phyloP scores from a whole-genome alignment of 2,888 invertebrate species.

The Junonia oenone region DNA sequence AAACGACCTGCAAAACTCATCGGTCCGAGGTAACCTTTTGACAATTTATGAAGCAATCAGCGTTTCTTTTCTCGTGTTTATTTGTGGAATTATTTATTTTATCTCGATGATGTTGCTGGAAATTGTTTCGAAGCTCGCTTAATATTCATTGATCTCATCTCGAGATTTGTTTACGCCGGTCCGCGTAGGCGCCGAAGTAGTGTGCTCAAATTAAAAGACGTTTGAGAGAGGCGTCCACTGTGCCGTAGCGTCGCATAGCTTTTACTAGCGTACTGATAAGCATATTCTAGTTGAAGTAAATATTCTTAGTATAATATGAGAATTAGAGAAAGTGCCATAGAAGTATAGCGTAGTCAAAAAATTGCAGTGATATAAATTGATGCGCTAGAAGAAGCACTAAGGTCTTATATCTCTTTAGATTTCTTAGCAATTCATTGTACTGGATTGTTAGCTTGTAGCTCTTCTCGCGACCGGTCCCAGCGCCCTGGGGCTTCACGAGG shows the following conservation, averaged over 20 bases:
- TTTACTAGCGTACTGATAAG: not conserved
- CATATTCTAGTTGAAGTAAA: not conserved
- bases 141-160: slow-evolving; percentile 73
- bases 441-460: slow-evolving; percentile 3
- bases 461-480: slow-evolving; percentile 44
- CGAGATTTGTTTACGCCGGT: slow-evolving; percentile 67
- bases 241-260: not conserved
- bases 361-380: not conserved
- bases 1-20: slow-evolving; percentile 51
- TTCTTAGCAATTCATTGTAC: not conserved
- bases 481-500: slow-evolving; percentile 63
- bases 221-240: slow-evolving; percentile 23
- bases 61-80: slow-evolving; percentile 61
- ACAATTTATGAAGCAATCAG: slow-evolving; percentile 75
- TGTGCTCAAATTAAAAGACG: slow-evolving; percentile 58
- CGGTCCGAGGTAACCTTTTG: slow-evolving; percentile 54
- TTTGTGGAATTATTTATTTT: slow-evolving; percentile 66
- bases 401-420: not conserved
- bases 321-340: too few species aligned
- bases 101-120: slow-evolving; percentile 56
- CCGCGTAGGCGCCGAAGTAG: slow-evolving; percentile 52
- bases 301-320: not conserved
- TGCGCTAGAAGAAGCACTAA: not conserved
- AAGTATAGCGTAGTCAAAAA: too few species aligned
- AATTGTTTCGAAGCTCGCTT: slow-evolving; percentile 67